Percentiles rank a stretch among this genome's conserved stretches.
Evolutionary conservation across 2,113 vertebrate genomes (phyloP).

Genomic region (Coreoperca whiteheadi): DNA sequence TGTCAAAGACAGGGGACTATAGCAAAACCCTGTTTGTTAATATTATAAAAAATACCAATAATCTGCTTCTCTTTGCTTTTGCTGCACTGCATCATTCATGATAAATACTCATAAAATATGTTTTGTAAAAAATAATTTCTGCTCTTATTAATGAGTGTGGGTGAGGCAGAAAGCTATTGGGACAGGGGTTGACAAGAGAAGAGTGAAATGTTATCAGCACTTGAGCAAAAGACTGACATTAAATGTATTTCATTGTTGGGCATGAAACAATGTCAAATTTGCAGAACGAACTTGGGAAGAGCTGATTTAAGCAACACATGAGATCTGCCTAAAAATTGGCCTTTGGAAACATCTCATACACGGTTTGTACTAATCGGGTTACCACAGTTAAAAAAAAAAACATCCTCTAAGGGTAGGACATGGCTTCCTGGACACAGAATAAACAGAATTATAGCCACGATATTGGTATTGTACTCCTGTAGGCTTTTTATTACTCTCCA

Average conservation of each 20-base stretch:
- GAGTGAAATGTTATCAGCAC: constrained; percentile 8
- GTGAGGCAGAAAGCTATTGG: neutral
- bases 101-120: neutral
- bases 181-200: neutral
- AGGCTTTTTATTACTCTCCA: constrained; percentile 25
- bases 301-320: constrained; percentile 32
- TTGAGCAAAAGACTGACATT: neutral
- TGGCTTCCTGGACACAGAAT: constrained; percentile 17
- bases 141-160: neutral
- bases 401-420: constrained; percentile 36
- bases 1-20: neutral
- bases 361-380: constrained; percentile 51
- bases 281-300: constrained; percentile 35
- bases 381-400: constrained; percentile 52
- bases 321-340: constrained; percentile 24
- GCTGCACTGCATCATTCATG: neutral
- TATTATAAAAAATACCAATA: neutral
- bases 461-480: constrained; percentile 25
- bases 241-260: constrained; percentile 35
- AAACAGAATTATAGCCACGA: constrained; percentile 20
- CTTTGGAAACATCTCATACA: constrained; percentile 26
- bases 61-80: neutral
- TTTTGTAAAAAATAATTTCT: neutral
- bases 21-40: neutral
- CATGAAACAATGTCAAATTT: constrained; percentile 47